Percentiles rank a stretch among this genome's conserved stretches.
phyloP scores from a whole-genome alignment of 2,113 vertebrate species.

The Sylvia atricapilla region DNA sequence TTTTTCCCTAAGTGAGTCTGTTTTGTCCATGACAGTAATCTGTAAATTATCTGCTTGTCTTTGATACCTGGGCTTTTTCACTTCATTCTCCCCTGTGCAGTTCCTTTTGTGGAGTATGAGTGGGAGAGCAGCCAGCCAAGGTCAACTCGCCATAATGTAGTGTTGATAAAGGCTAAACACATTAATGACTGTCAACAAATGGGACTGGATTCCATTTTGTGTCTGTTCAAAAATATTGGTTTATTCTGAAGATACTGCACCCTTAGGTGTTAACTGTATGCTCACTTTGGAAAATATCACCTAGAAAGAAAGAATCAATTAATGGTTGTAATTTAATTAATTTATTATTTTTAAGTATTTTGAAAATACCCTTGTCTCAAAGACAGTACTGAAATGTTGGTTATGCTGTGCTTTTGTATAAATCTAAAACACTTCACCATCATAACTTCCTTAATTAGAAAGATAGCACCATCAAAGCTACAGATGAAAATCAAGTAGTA shows the following conservation, averaged over 20 bases:
- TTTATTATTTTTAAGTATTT: background rate
- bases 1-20: background rate
- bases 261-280: background rate
- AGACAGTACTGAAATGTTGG: background rate
- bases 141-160: background rate
- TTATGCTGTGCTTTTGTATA: background rate
- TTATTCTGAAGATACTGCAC: background rate
- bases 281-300: background rate
- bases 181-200: background rate
- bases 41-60: background rate
- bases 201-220: background rate
- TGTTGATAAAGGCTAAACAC: background rate
- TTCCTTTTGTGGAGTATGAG: fast-evolving
- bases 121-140: background rate
- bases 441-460: background rate
- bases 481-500: background rate
- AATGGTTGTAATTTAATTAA: background rate
- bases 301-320: background rate
- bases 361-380: background rate
- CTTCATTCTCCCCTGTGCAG: fast-evolving
- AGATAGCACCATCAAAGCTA: background rate
- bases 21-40: background rate
- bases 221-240: background rate
- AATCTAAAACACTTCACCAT: background rate
- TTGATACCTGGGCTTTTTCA: background rate